phyloP scores from a whole-genome alignment of 2,888 invertebrate species.

The Graphium colonna region DNA sequence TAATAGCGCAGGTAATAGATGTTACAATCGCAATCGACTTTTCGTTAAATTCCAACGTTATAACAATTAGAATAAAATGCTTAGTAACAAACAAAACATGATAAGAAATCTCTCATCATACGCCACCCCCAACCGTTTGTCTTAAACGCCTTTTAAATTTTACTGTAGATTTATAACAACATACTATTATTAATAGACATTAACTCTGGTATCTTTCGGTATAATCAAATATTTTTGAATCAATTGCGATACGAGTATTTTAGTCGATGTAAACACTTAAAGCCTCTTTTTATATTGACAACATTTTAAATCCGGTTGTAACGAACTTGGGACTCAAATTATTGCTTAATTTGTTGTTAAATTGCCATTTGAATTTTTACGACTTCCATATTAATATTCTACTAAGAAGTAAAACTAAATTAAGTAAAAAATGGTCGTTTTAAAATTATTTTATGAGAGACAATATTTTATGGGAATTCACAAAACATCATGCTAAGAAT shows the following conservation, averaged over 20 bases:
- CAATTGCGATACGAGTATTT: slow-evolving; percentile 4
- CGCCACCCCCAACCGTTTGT: slow-evolving; percentile 58
- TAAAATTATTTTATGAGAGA: too few species aligned
- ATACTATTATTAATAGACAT: slow-evolving; percentile 51
- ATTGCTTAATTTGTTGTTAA: slow-evolving; percentile 23
- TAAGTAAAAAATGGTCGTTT: too few species aligned
- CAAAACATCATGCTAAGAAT: slow-evolving; percentile 33
- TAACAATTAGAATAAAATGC: slow-evolving; percentile 13
- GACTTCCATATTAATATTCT: slow-evolving; percentile 11
- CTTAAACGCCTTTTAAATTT: slow-evolving; percentile 51
- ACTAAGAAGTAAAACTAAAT: too few species aligned
- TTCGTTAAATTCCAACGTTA: not conserved
- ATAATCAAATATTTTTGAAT: slow-evolving; percentile 23
- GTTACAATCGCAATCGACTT: slow-evolving; percentile 23
- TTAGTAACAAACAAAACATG: slow-evolving; percentile 22
- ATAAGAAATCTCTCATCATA: slow-evolving; percentile 39
- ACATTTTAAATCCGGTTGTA: slow-evolving; percentile 28
- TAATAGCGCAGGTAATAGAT: slow-evolving; percentile 20
- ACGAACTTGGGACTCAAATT: slow-evolving; percentile 25
- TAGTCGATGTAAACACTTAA: slow-evolving; percentile 23
- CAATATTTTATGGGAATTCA: too few species aligned
- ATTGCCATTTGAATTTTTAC: slow-evolving; percentile 12
- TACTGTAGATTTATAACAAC: slow-evolving; percentile 40
- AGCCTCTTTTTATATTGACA: slow-evolving; percentile 29
- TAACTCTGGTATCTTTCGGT: slow-evolving; percentile 30